phyloP scores from a whole-genome alignment of 2,797 vertebrate species.

The Squalus acanthias region DNA sequence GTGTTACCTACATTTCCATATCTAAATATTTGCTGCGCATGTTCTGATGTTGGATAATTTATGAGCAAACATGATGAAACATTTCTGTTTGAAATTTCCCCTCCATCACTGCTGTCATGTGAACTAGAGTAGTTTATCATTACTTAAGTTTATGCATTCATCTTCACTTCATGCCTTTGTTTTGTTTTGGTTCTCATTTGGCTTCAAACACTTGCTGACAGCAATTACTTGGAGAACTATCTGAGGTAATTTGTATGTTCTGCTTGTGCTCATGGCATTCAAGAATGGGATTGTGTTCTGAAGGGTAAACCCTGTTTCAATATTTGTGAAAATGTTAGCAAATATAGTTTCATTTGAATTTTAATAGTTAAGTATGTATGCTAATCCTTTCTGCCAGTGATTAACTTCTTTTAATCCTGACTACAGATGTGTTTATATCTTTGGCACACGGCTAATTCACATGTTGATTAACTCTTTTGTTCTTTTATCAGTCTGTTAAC shows the following conservation, averaged over 20 bases:
- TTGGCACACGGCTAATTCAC: background rate
- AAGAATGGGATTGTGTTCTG: background rate
- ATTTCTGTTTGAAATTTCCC: background rate
- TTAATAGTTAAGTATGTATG: background rate
- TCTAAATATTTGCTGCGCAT: background rate
- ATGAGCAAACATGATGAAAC: background rate
- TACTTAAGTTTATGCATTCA: background rate
- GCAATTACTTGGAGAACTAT: slow-evolving; percentile 92
- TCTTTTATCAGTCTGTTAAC: background rate
- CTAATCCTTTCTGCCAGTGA: background rate
- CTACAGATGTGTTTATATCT: background rate
- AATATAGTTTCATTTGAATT: slow-evolving; percentile 33
- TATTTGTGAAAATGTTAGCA: slow-evolving; percentile 41
- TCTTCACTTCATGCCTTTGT: slow-evolving; percentile 32
- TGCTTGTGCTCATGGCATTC: background rate
- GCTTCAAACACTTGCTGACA: slow-evolving; percentile 57
- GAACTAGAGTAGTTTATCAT: background rate
- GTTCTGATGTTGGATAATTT: background rate
- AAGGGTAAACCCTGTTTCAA: slow-evolving; percentile 10
- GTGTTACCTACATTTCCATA: background rate
- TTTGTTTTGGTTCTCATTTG: slow-evolving; percentile 50
- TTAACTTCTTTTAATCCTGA: background rate
- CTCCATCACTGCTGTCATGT: background rate
- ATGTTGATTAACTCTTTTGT: background rate
- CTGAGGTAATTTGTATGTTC: slow-evolving; percentile 76